A percentile compares a stretch with the other conserved stretches of the same genome.
phyloP scores from a whole-genome alignment of 2,113 vertebrate genomes.

The Colinus virginianus region DNA sequence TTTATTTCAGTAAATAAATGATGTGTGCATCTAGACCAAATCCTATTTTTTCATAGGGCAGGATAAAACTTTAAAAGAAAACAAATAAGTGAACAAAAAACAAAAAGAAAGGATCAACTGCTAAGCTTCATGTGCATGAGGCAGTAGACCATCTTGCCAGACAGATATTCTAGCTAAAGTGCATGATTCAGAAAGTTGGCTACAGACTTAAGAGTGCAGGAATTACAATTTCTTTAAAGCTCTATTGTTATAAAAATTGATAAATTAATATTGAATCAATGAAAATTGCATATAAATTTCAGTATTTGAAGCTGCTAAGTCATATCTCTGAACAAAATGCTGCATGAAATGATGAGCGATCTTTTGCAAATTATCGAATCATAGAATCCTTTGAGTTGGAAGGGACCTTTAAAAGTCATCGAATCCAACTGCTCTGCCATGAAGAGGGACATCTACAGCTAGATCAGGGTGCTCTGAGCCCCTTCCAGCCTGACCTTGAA shows the following conservation, averaged over 20 bases:
- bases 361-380: neutral
- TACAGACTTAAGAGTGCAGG: neutral
- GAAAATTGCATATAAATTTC: neutral
- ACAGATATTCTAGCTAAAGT: neutral
- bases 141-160: neutral
- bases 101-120: neutral
- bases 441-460: no score
- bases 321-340: neutral
- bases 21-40: neutral
- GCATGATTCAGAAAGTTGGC: neutral
- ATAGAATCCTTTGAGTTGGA: no score
- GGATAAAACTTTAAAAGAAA: neutral
- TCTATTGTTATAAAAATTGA: neutral
- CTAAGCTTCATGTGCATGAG: neutral
- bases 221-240: neutral
- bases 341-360: neutral
- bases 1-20: neutral
- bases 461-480: no score
- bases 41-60: neutral
- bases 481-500: no score
- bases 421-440: no score
- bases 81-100: neutral
- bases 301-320: neutral
- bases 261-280: neutral
- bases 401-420: no score